A percentile compares a stretch with the other conserved stretches of the same genome.
Conservation (phyloP, 2,888 invertebrate species). For the Gymnosoma rotundatum region DNA sequence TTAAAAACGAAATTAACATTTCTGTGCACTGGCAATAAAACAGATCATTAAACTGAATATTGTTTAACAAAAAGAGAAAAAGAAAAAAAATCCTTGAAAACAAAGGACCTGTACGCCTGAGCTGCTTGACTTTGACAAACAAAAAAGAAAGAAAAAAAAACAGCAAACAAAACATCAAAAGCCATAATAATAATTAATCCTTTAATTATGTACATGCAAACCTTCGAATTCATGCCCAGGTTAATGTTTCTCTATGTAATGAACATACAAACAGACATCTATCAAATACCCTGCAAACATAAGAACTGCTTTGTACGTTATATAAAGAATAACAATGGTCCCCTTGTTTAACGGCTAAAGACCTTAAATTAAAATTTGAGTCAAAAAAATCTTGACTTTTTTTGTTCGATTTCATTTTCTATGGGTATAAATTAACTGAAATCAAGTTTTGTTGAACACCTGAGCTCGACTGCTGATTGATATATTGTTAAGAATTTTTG, state of each 20-base stretch:
- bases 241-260: not conserved
- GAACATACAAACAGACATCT: not conserved
- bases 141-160: not conserved
- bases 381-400: not conserved
- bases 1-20: constrained; percentile 8
- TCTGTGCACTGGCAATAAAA: constrained; percentile 29
- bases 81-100: constrained; percentile 47
- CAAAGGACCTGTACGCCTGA: constrained; percentile 30
- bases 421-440: constrained; percentile 48
- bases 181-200: constrained; percentile 65
- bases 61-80: constrained; percentile 7
- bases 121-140: constrained; percentile 23
- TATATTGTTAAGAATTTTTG: constrained; percentile 44
- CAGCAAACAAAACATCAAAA: constrained; percentile 51
- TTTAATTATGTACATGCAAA: constrained; percentile 57
- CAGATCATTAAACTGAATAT: constrained; percentile 47
- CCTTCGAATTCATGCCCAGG: constrained; percentile 4
- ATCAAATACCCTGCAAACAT: constrained; percentile 4
- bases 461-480: constrained; percentile 62
- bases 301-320: not conserved
- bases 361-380: constrained; percentile 41
- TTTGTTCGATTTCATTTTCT: not conserved
- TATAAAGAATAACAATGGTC: constrained; percentile 6
- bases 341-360: constrained; percentile 42
- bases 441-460: constrained; percentile 70